A percentile compares a stretch with the other conserved stretches of the same genome.
phyloP scores from a whole-genome alignment of 1,140 invertebrate species.

The Cydia fagiglandana region DNA sequence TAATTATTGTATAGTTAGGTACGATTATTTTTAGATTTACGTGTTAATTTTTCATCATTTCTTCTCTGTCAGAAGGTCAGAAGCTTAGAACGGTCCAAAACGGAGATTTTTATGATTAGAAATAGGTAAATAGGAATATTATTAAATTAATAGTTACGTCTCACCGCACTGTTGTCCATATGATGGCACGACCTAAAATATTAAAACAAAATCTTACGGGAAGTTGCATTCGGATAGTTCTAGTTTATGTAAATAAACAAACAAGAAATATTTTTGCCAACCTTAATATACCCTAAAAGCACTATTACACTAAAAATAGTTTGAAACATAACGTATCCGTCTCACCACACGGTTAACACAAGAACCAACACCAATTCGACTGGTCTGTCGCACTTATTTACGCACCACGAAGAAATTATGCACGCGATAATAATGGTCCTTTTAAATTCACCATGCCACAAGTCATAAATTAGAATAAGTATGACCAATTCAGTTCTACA shows the following conservation, averaged over 20 bases:
- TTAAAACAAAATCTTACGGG: constrained; percentile 23
- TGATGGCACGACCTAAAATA: constrained; percentile 33
- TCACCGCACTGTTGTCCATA: constrained; percentile 45
- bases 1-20: neutral
- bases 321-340: constrained; percentile 6
- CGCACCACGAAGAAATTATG: constrained; percentile 59
- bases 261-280: constrained; percentile 11
- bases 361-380: neutral
- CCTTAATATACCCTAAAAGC: constrained; percentile 1
- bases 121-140: neutral
- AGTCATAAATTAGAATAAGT: constrained; percentile 37
- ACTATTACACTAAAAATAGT: neutral
- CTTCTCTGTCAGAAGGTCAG: no score
- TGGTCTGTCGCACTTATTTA: constrained; percentile 46
- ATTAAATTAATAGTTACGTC: constrained; percentile 41
- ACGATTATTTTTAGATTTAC: neutral
- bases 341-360: constrained; percentile 9
- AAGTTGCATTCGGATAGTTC: neutral
- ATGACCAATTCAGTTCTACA: constrained; percentile 13
- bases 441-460: constrained; percentile 49
- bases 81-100: no score
- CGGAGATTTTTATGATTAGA: neutral
- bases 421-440: constrained; percentile 60
- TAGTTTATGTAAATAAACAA: neutral
- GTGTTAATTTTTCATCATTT: neutral